Conservation (phyloP, 2,888 invertebrate species). For the Sinodicranocentrus sp. region DNA sequence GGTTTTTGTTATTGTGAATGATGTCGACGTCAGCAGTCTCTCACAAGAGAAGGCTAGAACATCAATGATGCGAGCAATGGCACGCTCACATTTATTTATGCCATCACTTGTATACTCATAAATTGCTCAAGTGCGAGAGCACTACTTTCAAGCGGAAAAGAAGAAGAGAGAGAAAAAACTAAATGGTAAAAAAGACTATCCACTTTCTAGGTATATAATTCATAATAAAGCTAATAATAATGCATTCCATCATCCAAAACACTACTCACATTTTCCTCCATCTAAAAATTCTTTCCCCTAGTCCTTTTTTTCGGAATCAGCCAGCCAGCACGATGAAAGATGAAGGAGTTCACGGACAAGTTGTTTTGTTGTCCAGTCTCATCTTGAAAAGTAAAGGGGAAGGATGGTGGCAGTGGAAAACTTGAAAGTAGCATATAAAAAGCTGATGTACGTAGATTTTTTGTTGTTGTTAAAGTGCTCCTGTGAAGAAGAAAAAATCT, state of each 20-base stretch:
- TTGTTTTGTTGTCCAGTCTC: slow-evolving; percentile 44
- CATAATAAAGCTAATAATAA: not conserved
- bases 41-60: slow-evolving; percentile 32
- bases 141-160: not conserved
- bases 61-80: slow-evolving; percentile 68
- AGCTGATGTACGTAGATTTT: slow-evolving; percentile 45
- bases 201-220: not conserved
- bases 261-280: not conserved
- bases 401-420: not conserved
- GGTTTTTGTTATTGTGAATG: slow-evolving; percentile 66
- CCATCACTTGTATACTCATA: slow-evolving; percentile 65
- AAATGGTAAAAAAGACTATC: not conserved
- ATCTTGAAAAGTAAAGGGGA: slow-evolving; percentile 10
- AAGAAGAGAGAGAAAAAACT: not conserved
- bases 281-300: not conserved
- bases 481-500: slow-evolving; percentile 24
- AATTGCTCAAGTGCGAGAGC: slow-evolving; percentile 58
- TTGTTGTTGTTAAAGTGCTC: slow-evolving; percentile 2
- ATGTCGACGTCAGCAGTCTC: slow-evolving; percentile 66
- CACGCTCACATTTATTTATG: slow-evolving; percentile 68
- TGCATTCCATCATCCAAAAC: not conserved
- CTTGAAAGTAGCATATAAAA: slow-evolving; percentile 27
- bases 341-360: slow-evolving; percentile 29
- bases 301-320: not conserved
- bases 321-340: slow-evolving; percentile 12